phyloP scores from a whole-genome alignment of 2,797 vertebrate genomes.

The Allobates femoralis region DNA sequence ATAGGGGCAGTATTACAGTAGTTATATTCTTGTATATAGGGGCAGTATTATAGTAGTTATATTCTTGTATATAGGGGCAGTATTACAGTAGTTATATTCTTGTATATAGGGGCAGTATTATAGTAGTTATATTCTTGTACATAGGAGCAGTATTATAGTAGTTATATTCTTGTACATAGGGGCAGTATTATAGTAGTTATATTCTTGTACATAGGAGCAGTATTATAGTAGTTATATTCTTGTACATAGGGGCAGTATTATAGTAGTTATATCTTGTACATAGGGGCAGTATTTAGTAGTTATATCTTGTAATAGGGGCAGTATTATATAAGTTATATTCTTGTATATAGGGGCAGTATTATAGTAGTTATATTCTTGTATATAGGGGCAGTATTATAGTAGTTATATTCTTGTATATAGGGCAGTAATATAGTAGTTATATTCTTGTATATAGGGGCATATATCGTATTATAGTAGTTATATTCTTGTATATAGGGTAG shows the following conservation, averaged over 20 bases:
- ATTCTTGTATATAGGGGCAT: neutral
- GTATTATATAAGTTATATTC: too few relatives aligned
- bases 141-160: too few relatives aligned
- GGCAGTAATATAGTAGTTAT: neutral
- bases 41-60: neutral
- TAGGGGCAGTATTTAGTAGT: too few relatives aligned
- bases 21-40: slow-evolving; percentile 1
- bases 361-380: too few relatives aligned
- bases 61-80: neutral
- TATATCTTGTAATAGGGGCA: too few relatives aligned
- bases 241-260: too few relatives aligned
- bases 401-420: slow-evolving; percentile 5
- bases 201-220: too few relatives aligned
- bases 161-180: too few relatives aligned
- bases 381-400: neutral
- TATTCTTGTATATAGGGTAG: neutral
- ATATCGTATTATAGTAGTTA: neutral
- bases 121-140: too few relatives aligned
- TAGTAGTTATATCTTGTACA: too few relatives aligned
- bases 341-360: too few relatives aligned
- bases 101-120: neutral
- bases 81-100: slow-evolving; percentile 5
- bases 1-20: neutral
- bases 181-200: neutral
- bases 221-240: too few relatives aligned